phyloP scores from a whole-genome alignment of 2,888 invertebrate species.

The Proisotoma minuta region DNA sequence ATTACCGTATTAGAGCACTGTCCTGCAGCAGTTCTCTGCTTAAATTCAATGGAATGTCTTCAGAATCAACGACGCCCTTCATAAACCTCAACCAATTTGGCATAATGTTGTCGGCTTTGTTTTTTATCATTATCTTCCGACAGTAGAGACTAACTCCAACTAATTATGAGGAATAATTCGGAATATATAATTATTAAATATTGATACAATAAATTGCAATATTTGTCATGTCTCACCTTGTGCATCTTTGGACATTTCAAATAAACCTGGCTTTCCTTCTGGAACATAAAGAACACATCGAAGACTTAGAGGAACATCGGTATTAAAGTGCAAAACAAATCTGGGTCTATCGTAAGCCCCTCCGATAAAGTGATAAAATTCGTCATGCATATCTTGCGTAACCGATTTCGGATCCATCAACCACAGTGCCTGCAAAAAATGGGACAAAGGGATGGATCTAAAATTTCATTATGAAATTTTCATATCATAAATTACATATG shows the following conservation, averaged over 20 bases:
- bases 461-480: background rate
- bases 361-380: slow-evolving; percentile 84
- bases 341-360: slow-evolving; percentile 82
- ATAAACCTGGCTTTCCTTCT: slow-evolving; percentile 79
- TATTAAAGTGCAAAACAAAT: slow-evolving; percentile 85
- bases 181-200: no score
- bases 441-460: slow-evolving; percentile 27
- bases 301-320: slow-evolving; percentile 87
- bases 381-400: slow-evolving; percentile 70
- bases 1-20: slow-evolving; percentile 74
- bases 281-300: slow-evolving; percentile 88
- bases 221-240: no score
- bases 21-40: slow-evolving; percentile 94
- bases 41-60: slow-evolving; percentile 95
- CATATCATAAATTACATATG: background rate
- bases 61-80: slow-evolving; percentile 96
- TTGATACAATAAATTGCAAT: no score
- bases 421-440: slow-evolving; percentile 72
- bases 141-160: slow-evolving; percentile 86
- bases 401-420: slow-evolving; percentile 84
- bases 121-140: slow-evolving; percentile 86
- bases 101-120: slow-evolving; percentile 79
- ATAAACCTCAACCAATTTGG: slow-evolving; percentile 94
- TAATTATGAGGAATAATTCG: no score
- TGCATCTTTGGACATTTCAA: slow-evolving; percentile 81